Evolutionary conservation across 2,888 invertebrate species (phyloP).

Genomic region (Nudaria mundana): DNA sequence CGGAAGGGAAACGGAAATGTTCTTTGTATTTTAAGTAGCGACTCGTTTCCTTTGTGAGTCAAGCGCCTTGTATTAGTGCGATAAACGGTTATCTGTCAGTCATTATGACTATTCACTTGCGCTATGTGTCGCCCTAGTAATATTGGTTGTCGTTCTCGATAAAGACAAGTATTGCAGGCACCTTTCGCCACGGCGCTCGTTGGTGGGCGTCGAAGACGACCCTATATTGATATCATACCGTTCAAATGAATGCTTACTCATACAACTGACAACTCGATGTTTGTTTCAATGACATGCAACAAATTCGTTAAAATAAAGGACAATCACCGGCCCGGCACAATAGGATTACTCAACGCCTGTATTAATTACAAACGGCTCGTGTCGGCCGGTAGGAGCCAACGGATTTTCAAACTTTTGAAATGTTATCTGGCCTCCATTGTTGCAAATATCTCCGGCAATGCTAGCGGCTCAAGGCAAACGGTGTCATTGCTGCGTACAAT

Average conservation of each 20-base stretch:
- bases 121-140: slow-evolving; percentile 42
- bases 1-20: slow-evolving; percentile 69
- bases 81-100: slow-evolving; percentile 63
- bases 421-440: slow-evolving; percentile 81
- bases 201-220: slow-evolving; percentile 17
- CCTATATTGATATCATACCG: slow-evolving; percentile 15
- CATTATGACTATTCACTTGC: slow-evolving; percentile 58
- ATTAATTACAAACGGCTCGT: slow-evolving; percentile 63
- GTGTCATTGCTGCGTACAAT: slow-evolving; percentile 80
- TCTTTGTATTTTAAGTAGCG: slow-evolving; percentile 62
- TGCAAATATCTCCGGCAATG: slow-evolving; percentile 81
- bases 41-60: slow-evolving; percentile 69
- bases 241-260: slow-evolving; percentile 17
- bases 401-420: slow-evolving; percentile 80
- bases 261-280: slow-evolving; percentile 13
- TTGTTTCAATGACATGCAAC: slow-evolving; percentile 17
- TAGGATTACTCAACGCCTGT: slow-evolving; percentile 60
- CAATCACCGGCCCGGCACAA: slow-evolving; percentile 41
- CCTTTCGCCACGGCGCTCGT: slow-evolving; percentile 30
- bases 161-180: slow-evolving; percentile 33
- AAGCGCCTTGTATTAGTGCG: slow-evolving; percentile 50
- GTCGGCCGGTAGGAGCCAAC: slow-evolving; percentile 60
- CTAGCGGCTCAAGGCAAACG: slow-evolving; percentile 79
- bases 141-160: slow-evolving; percentile 38
- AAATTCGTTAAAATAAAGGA: slow-evolving; percentile 33